Evolutionary conservation across 2,888 invertebrate species (phyloP), one percentile per base, ranked within the genome.

Genomic region (Nemurella pictetii): DNA sequence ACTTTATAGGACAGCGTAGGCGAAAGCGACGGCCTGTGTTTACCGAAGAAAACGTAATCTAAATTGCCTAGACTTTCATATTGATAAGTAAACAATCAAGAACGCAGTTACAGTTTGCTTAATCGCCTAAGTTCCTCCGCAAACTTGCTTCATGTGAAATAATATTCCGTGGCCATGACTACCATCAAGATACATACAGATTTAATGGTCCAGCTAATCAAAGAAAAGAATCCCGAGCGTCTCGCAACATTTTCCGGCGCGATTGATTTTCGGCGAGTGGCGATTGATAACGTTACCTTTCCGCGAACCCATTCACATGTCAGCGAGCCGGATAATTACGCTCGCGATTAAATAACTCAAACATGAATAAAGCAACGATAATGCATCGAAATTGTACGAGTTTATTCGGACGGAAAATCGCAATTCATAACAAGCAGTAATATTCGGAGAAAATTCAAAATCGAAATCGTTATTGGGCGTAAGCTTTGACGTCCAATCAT

Each of bases 81-180:
- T 78, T 78, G 78, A 78, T 78, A 78, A 78, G 78, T 30, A 78
- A 78, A 78, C 78, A 78, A 78, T 30, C 78, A 30, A 20, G 78
- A 78, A 29, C 78, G 29, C 55, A 55, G 78, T 29, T 30, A 30
- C 28, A 75, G 75, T 75, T 75, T 75, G 27, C 26, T 75, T 75
- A 75, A 75, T 75, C 75, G 75, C n/a, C 75, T 75, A 78, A 78
- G 30, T 78, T 78, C 2, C 29, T 78, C 78, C 30, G 30, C n/a
- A 30, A 78, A 78, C 78, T 78, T 78, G 55, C 20, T 30, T 29
- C 30, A 30, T 30, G 78, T 30, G 28, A 12, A 30, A 27, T 78
- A 15, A 78, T 78, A 30, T 78, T 28, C n/a, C 27, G 26, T 75
- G 9, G 7, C 75, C 75, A 20, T 4, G 74, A 3, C 78, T 7